Base-by-base conservation (phyloP, 2,113 vertebrate species). In the Willisornis vidua region DNA sequence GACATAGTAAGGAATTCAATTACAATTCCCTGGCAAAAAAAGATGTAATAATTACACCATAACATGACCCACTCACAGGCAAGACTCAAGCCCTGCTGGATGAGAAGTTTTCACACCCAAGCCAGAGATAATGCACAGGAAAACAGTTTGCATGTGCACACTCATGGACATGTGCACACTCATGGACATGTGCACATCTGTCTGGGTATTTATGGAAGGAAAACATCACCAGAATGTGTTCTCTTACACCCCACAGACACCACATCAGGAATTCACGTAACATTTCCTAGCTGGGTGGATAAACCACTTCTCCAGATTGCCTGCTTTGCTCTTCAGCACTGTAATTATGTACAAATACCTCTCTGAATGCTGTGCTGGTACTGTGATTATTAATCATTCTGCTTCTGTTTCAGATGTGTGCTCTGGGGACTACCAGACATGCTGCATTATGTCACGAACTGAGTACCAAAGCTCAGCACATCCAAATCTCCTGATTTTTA, bases 301-400 rank as follows among this genome's bases (percentile, higher is more conserved):
- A 96, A 95, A 72, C 51, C 77, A 66, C 33, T 58, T 73, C 72
- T 96, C 81, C 92, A 95, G 57, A 93, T 52, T 87, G 84, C 89
- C 94, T 84, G 65, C 57, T 94, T 86, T 87, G 46, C 52, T 96
- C 79, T 43, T 97, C 87, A 78, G 83, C 59, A 85, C 63, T 93
- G 63, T 74, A 97, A 95, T 85, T 93, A 93, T 55, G 48, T 84
- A 95, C 97, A 70, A 96, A 96, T 96, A 94, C 76, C 85, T 49
- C 92, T 93, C 92, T 80, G 79, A 96, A 95, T 68, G 94, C 63
- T 77, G 77, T 66, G 68, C 81, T 54, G 70, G 93, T 95, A 96
- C 49, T 92, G 82, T 7, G 11, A 70, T 95, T 96, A 97, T 97
- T 97, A 95, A 94, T 96, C 94, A 97, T 88, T 80, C 68, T 88